Evolutionary conservation across 1,140 invertebrate genomes (phyloP), one percentile per base, ranked within the genome.

Genomic region (Conus ventricosus): DNA sequence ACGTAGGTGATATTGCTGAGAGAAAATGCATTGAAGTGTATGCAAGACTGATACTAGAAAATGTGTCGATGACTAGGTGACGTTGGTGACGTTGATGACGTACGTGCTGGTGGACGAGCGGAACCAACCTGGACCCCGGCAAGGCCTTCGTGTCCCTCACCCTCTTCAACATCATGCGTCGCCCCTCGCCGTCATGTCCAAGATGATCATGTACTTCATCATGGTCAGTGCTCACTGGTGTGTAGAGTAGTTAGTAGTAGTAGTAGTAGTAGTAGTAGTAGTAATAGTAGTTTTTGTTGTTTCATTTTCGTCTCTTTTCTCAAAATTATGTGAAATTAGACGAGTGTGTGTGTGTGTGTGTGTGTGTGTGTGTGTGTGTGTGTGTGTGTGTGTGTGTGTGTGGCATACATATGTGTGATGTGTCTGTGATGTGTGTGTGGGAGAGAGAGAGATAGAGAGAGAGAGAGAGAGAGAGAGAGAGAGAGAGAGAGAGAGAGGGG

Each of bases 151-250:
- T 99, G 90, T 98, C 99, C 90, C 96, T 99, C 91, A 98, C 98
- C 94, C 97, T 99, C 93, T 99, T 99, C 96, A 99, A 99, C 96
- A 98, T 99, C 92, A 97, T 99, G 90, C 97, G 98, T 94, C 98
- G 95, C 98, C 99, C 91, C 96, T 97, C 89, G 94, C 94, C 60
- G 94, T 96, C 15, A 89, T 97, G 54, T 96, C 96, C 6, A 96
- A 96, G 94, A 93, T 96, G 57, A 95, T 96, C 83, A 92, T 94
- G 5, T 95, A 94, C 87, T 88, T 96, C n/a, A 93, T 96, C 54
- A 93, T 92, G 91, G 94, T 94, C 27, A 13, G 85, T 94, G 23
- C 39, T 39, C 39, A 39, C 39, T 39, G 39, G 39, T 3, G 20
- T 39, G 39, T 39, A 39, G 39, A 39, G 39, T 39, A 39, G 39